A percentile compares a stretch with the other conserved stretches of the same genome.
These are phyloP conservation scores for Drosophila pectinifera DNA, from an alignment of 1,140 invertebrate genomes.

Conservation along the genomic window DNA sequence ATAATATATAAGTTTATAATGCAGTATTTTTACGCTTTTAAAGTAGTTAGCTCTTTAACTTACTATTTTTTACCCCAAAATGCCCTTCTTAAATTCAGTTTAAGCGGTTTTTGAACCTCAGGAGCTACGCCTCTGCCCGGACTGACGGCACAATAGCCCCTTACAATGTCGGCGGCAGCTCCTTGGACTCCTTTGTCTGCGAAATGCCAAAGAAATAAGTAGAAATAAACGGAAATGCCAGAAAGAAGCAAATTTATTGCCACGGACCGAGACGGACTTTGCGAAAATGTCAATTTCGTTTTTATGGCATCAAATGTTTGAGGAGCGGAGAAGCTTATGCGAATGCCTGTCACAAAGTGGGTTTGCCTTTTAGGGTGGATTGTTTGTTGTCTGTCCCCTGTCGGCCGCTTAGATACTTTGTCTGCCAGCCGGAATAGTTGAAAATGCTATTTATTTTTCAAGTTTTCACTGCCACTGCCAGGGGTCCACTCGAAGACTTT, in stretches of 20 bases:
- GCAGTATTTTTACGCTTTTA: no score
- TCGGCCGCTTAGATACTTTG: conserved; percentile 29
- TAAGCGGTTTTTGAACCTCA: neutral
- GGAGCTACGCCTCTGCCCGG: neutral
- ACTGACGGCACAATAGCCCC: conserved; percentile 39
- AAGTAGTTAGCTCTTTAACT: no score
- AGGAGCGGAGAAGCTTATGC: conserved; percentile 57
- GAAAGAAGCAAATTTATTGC: conserved; percentile 73
- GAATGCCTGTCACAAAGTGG: conserved; percentile 77
- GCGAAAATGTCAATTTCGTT: conserved; percentile 81
- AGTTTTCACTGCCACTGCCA: neutral
- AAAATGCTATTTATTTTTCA: neutral
- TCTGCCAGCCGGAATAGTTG: neutral
- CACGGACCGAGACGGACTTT: conserved; percentile 65
- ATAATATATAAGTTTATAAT: no score
- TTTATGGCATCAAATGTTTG: conserved; percentile 80
- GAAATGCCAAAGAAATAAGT: conserved; percentile 59
- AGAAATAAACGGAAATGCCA: conserved; percentile 59
- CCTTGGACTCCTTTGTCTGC: conserved; percentile 59
- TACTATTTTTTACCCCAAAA: neutral
- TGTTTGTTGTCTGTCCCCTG: conserved; percentile 1
- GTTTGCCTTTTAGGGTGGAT: conserved; percentile 38
- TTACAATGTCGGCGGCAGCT: conserved; percentile 65
- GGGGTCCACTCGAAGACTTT: conserved; percentile 12
- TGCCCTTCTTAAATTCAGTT: neutral